Percentiles rank a stretch among this genome's conserved stretches.
These are phyloP conservation scores for Eumeta japonica DNA, from an alignment of 1,140 invertebrate species.

Conservation along the genomic window DNA sequence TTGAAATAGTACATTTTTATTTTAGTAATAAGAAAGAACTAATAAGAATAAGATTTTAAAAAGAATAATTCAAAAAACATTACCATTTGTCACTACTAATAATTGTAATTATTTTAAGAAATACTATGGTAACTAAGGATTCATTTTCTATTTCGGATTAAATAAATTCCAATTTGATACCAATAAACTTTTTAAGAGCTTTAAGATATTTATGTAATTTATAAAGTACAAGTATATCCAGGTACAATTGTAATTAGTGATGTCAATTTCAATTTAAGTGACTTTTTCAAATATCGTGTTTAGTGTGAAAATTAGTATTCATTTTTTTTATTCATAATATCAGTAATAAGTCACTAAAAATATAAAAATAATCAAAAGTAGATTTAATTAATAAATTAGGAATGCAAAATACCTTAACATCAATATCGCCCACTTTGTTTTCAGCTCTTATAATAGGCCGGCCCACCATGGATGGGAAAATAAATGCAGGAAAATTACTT, in stretches of 20 bases:
- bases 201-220: no score
- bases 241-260: no score
- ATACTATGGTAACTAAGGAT: no score
- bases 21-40: constrained; percentile 1
- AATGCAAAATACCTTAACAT: constrained; percentile 85
- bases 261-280: no score
- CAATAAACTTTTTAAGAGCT: no score
- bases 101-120: no score
- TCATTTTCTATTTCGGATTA: no score
- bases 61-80: background rate
- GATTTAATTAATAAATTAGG: background rate
- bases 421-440: constrained; percentile 97
- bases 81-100: no score
- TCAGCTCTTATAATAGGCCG: constrained; percentile 96
- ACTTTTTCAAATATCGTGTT: background rate
- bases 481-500: constrained; percentile 97
- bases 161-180: no score
- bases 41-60: background rate
- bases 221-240: no score
- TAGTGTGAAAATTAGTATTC: background rate
- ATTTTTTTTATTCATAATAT: no score
- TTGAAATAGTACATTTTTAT: background rate
- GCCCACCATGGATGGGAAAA: constrained; percentile 99
- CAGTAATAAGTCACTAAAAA: no score
- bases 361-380: background rate